Evolutionary conservation across 2,888 invertebrate genomes (phyloP).

Genomic region (Drosophila seclusa): DNA sequence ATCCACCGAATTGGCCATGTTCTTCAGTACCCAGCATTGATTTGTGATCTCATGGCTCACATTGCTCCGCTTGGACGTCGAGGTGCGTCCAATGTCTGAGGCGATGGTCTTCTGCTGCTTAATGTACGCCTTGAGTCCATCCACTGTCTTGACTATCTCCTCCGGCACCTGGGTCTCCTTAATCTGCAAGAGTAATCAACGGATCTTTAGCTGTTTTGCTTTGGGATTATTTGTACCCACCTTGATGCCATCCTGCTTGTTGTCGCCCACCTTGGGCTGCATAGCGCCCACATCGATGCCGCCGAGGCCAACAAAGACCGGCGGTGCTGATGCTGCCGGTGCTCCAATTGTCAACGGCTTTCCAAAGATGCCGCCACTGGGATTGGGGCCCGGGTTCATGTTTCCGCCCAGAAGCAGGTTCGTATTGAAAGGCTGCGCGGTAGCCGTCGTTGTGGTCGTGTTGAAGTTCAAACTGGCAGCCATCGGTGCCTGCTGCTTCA

Average conservation of each 20-base stretch:
- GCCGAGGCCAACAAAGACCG: constrained; percentile 82
- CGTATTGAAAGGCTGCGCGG: constrained; percentile 67
- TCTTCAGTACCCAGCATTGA: constrained; percentile 81
- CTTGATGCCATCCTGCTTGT: constrained; percentile 83
- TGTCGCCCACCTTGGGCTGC: constrained; percentile 83
- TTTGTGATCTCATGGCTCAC: constrained; percentile 82
- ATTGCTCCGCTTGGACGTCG: constrained; percentile 84
- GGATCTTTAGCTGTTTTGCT: not conserved
- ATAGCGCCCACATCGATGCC: constrained; percentile 83
- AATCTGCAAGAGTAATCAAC: constrained; percentile 53
- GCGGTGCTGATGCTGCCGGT: constrained; percentile 67
- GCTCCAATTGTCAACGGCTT: constrained; percentile 61
- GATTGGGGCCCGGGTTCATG: constrained; percentile 23
- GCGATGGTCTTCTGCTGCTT: constrained; percentile 93
- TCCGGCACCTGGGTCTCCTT: constrained; percentile 88
- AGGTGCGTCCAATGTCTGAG: constrained; percentile 91
- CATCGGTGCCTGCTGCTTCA: constrained; percentile 70
- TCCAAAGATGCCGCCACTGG: constrained; percentile 74
- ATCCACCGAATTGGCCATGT: constrained; percentile 83
- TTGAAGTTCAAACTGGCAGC: constrained; percentile 82
- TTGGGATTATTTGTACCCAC: constrained; percentile 30
- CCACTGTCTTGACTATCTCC: constrained; percentile 91
- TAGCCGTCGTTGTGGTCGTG: constrained; percentile 80
- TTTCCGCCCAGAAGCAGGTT: constrained; percentile 42
- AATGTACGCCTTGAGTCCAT: constrained; percentile 92